Base-by-base conservation (phyloP, 2,888 invertebrate genomes). In the Phoenoteleia sp. region DNA sequence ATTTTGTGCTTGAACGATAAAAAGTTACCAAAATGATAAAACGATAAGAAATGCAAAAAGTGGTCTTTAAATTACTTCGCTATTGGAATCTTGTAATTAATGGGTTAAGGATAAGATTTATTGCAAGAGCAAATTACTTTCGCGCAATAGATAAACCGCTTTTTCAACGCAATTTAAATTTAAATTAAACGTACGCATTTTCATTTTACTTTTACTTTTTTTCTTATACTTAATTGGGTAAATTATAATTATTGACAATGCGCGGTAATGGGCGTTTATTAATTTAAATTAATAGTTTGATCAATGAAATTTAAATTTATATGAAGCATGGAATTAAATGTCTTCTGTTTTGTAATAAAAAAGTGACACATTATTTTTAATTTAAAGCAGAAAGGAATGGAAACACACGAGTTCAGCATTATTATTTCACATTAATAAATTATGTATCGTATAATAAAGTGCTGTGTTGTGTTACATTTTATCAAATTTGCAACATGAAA, bases 71-170 rank as follows among this genome's bases (percentile, higher is more conserved):
- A 76, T 67, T 66, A 54, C 54, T 47, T 17, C 19, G 45, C 23
- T 56, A 58, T 58, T 58, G 76, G 66, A 56, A 76, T 76, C 58
- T 76, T 47, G 47, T 66, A 76, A 66, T 33, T 76, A 76, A 76
- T 76, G 76, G 76, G 11, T 47, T 56, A 56, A 47, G 58, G 47
- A 67, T 76, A 76, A 76, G 76, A 76, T 76, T 76, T 76, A 76
- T 76, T 36, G 36, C 66, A 19, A 25, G 76, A 52, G 58, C 56
- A 67, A 76, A 76, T 76, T 76, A 76, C 47, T 76, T 76, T 76
- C 64, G 58, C 76, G 27, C 58, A 67, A 58, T 67, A 67, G 66
- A 67, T 45, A 58, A 76, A 76, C 58, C 47, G 58, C 58, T 76
- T 58, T 67, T 76, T 76, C 58, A 19, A 49, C 76, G 49, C 23